phyloP scores from a whole-genome alignment of 53 echinoderm and acorn worm genomes.

The Zoroaster sp. region DNA sequence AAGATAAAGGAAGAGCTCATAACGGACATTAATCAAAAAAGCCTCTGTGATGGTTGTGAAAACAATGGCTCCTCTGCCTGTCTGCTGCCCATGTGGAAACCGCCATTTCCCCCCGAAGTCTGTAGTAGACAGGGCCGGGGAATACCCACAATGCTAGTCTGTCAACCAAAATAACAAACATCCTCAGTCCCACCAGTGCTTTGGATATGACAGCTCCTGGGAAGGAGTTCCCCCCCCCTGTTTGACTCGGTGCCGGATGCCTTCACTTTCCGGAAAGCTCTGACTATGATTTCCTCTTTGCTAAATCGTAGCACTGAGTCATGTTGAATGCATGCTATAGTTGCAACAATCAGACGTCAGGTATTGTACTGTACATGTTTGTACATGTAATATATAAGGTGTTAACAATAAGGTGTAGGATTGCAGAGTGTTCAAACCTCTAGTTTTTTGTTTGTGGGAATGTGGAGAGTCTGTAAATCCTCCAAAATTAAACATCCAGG shows the following conservation, averaged over 20 bases:
- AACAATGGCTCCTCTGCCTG: constrained; percentile 31
- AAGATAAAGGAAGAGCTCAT: background rate
- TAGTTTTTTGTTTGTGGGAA: no score
- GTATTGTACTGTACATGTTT: no score
- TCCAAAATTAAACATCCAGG: no score
- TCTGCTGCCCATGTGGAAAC: background rate
- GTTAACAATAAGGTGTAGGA: no score
- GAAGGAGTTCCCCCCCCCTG: constrained; percentile 41
- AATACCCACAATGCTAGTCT: constrained; percentile 23
- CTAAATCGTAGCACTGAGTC: constrained; percentile 12
- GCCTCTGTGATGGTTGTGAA: background rate
- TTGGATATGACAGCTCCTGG: background rate
- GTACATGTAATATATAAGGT: background rate
- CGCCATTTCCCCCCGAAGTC: background rate
- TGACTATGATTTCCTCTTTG: constrained; percentile 31
- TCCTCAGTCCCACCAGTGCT: background rate
- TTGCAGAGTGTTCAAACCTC: no score
- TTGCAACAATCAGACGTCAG: no score
- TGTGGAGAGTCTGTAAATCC: no score
- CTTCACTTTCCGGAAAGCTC: constrained; percentile 38
- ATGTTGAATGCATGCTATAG: background rate
- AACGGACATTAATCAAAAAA: no score
- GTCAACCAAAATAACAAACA: constrained; percentile 4
- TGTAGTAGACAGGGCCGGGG: background rate
- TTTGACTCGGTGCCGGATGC: constrained; percentile 41